phyloP scores from a whole-genome alignment of 2,113 vertebrate species.

The Trematocara zebra region DNA sequence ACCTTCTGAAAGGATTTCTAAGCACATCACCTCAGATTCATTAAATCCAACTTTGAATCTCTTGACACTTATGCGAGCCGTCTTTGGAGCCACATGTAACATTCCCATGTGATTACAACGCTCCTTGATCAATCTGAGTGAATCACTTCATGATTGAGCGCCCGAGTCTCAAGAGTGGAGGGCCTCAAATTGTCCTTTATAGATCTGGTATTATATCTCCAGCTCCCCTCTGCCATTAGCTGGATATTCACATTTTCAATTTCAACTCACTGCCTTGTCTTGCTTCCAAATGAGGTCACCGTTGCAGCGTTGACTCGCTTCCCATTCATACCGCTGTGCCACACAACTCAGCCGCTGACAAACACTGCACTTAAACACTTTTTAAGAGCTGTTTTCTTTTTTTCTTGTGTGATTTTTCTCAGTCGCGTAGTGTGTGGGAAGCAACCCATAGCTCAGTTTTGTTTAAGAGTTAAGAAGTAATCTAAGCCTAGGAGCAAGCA shows the following conservation, averaged over 20 bases:
- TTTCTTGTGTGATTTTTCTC: not conserved
- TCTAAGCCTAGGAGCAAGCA: not conserved
- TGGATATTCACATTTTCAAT: conserved; percentile 61
- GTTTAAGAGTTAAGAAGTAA: conserved; percentile 1
- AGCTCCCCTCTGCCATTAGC: conserved; percentile 38
- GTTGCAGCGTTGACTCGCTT: not conserved
- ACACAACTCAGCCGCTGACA: not conserved
- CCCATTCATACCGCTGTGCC: not conserved
- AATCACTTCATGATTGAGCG: conserved; percentile 60
- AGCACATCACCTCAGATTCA: conserved; percentile 48
- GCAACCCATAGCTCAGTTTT: not conserved
- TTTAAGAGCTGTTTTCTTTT: not conserved
- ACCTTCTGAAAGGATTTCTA: conserved; percentile 49
- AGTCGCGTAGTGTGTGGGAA: not conserved
- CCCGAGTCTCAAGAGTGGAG: conserved; percentile 23
- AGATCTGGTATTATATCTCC: conserved; percentile 61
- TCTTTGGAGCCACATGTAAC: conserved; percentile 43
- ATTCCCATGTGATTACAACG: conserved; percentile 55
- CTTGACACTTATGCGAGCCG: conserved; percentile 25
- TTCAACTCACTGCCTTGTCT: conserved; percentile 43
- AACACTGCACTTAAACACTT: not conserved
- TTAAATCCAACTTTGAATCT: conserved; percentile 52
- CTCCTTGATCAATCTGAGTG: conserved; percentile 64
- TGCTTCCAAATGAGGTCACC: conserved; percentile 35
- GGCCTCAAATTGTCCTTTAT: conserved; percentile 67